These are phyloP conservation scores for Artibeus lituratus DNA, from an alignment of 2,797 vertebrate species.

Conservation along the genomic window DNA sequence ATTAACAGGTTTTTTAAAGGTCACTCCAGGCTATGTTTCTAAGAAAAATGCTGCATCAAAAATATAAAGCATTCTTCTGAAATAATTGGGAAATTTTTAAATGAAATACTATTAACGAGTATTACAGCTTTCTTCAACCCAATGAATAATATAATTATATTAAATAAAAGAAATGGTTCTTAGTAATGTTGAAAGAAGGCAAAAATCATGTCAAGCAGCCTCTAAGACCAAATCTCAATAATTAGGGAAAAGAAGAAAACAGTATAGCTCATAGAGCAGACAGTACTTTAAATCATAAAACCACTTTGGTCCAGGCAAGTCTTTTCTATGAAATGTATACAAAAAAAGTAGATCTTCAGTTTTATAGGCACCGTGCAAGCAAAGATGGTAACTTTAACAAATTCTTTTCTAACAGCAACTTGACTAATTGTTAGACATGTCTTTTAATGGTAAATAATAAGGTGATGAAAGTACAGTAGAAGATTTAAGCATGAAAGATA, in stretches of 20 bases:
- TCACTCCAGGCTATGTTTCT: background rate
- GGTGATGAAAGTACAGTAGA: background rate
- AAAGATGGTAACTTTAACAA: background rate
- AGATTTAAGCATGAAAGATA: background rate
- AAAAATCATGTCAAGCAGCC: constrained; percentile 13
- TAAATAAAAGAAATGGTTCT: constrained; percentile 30
- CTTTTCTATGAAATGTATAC: background rate
- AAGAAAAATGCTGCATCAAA: constrained; percentile 27
- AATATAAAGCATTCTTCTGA: background rate
- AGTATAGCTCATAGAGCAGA: background rate
- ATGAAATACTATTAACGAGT: constrained; percentile 47
- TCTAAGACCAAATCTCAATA: constrained; percentile 5
- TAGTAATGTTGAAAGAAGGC: background rate
- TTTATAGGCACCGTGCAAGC: constrained; percentile 25
- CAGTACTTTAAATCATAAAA: background rate
- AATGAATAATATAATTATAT: constrained; percentile 48
- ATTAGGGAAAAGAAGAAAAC: background rate
- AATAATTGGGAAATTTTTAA: constrained; percentile 47
- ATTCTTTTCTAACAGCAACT: background rate
- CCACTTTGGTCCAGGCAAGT: background rate
- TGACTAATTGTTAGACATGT: background rate
- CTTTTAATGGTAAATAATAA: background rate
- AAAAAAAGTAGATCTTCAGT: background rate
- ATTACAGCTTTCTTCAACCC: constrained; percentile 27
- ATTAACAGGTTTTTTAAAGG: background rate